A percentile compares a stretch with the other conserved stretches of the same genome.
These are phyloP conservation scores for Ictidomys tridecemlineatus DNA, from an alignment of 2,113 vertebrate species.

Conservation along the genomic window DNA sequence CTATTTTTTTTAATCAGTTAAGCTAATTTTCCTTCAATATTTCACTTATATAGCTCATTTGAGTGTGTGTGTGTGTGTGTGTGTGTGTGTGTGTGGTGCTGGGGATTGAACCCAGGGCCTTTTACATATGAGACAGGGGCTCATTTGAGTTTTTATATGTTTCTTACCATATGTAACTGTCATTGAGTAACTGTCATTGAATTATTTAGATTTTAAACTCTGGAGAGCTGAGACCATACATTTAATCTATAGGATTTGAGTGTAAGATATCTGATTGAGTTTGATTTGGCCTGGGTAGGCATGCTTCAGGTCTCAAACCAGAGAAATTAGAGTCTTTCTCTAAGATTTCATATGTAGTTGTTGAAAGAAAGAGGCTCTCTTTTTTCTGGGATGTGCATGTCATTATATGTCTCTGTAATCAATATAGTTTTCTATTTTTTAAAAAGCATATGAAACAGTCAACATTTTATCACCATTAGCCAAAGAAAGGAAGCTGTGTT, in stretches of 20 bases:
- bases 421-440: no score
- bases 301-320: neutral
- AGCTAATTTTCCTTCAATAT: neutral
- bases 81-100: no score
- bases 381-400: neutral
- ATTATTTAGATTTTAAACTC: neutral
- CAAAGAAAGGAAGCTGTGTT: neutral
- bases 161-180: neutral
- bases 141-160: neutral
- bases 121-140: no score
- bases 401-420: neutral
- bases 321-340: neutral
- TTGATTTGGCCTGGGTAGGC: neutral
- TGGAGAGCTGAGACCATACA: neutral
- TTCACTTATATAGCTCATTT: neutral
- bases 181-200: neutral
- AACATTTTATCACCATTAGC: neutral
- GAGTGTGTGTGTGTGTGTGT: neutral
- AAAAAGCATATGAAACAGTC: no score
- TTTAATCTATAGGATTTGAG: neutral
- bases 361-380: neutral
- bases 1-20: neutral
- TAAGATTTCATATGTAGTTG: neutral
- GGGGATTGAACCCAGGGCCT: no score
- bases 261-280: neutral